These are phyloP conservation scores for Heliconius himera DNA, from an alignment of 1,140 invertebrate species.

Conservation along the genomic window DNA sequence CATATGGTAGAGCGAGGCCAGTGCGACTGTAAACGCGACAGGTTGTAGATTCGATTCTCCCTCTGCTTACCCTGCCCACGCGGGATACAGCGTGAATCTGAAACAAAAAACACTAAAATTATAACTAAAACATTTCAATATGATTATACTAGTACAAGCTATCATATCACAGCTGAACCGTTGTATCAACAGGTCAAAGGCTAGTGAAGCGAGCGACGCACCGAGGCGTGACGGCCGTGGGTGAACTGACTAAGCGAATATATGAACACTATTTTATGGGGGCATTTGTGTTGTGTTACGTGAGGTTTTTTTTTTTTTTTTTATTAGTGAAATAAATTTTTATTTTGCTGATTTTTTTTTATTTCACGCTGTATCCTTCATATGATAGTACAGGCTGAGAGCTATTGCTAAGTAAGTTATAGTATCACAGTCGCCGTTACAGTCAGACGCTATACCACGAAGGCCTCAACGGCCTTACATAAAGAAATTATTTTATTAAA, in stretches of 20 bases:
- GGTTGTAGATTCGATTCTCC: too few species aligned
- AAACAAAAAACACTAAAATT: background rate
- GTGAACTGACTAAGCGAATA: constrained; percentile 36
- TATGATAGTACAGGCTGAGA: too few species aligned
- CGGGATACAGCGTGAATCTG: background rate
- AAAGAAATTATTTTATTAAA: too few species aligned
- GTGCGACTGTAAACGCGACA: too few species aligned
- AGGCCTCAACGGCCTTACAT: too few species aligned
- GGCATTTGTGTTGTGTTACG: background rate
- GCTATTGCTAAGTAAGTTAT: too few species aligned
- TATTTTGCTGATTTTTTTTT: background rate
- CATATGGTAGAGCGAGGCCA: too few species aligned
- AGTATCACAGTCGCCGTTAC: too few species aligned
- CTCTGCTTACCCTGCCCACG: too few species aligned
- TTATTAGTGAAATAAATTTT: background rate
- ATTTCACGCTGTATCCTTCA: too few species aligned
- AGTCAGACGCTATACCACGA: too few species aligned
- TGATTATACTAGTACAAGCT: background rate
- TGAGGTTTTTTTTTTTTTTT: background rate
- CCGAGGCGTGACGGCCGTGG: constrained; percentile 20
- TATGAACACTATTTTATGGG: background rate
- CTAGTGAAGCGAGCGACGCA: constrained; percentile 28
- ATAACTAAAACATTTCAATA: background rate
- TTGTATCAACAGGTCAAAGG: constrained; percentile 42
- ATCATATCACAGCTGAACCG: constrained; percentile 16